These are phyloP conservation scores for Cotesia typhae DNA, from an alignment of 1,140 invertebrate species.

Conservation along the genomic window DNA sequence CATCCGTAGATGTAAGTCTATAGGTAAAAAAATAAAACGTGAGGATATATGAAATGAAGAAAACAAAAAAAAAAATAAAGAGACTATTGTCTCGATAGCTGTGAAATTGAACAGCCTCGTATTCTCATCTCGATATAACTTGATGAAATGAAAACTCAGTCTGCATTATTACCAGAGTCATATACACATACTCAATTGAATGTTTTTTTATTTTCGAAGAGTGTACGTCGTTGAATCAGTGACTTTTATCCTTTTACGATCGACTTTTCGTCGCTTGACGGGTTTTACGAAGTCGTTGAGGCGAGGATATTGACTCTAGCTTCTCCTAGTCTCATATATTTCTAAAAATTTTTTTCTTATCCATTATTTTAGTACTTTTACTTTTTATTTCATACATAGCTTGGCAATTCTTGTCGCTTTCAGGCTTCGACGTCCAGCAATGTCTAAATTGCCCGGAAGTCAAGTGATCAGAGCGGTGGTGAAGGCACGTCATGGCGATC, in stretches of 20 bases:
- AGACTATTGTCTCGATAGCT: too few species aligned
- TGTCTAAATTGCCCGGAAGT: constrained; percentile 22
- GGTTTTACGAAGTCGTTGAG: constrained; percentile 10
- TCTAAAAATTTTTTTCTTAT: background rate
- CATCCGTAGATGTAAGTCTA: too few species aligned
- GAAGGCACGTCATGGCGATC: constrained; percentile 14
- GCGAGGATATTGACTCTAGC: constrained; percentile 18
- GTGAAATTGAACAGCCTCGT: too few species aligned
- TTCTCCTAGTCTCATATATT: background rate
- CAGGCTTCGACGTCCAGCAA: constrained; percentile 8
- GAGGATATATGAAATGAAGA: too few species aligned
- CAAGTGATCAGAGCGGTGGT: constrained; percentile 6
- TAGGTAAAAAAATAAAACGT: too few species aligned
- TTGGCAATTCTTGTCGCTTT: constrained; percentile 1
- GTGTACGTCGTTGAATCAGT: constrained; percentile 1
- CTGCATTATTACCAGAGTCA: constrained; percentile 1
- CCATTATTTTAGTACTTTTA: background rate
- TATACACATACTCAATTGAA: constrained; percentile 7
- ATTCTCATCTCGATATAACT: too few species aligned
- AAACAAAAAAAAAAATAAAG: too few species aligned
- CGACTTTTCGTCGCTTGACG: background rate
- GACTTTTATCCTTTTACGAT: constrained; percentile 16
- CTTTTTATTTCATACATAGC: background rate
- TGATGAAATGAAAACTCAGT: constrained; percentile 1
- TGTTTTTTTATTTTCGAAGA: constrained; percentile 3